Evolutionary conservation across 2,888 invertebrate species (phyloP), one percentile per base, ranked within the genome.

Genomic region (Salpingus planirostris): DNA sequence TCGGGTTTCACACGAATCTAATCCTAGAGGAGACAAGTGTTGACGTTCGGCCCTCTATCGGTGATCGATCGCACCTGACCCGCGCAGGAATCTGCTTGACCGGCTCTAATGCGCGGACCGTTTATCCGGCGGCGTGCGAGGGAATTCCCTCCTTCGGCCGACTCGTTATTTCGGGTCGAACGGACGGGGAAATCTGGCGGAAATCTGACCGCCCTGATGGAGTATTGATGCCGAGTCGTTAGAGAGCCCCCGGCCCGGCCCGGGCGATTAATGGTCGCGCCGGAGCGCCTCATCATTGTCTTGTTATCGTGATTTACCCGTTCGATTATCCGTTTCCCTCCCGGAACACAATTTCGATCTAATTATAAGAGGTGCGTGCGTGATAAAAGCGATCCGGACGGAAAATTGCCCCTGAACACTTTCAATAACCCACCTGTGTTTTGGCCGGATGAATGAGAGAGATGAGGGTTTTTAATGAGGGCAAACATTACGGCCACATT

Each of bases 291-390:
- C 47, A 45, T 50, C 49, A 50, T 50, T 50, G 52, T 51, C 52
- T 50, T 51, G 52, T 51, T 51, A 47, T 48, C 41, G 44, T 50
- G 52, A 52, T 52, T 52, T 52, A 50, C 45, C 46, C 41, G 49
- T 44, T 47, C 52, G 46, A 50, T 50, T 50, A 50, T 49, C 47
- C 42, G 46, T 39, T 40, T 30, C 33, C 28, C 23, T n/a, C n/a
- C n/a, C 18, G 18, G 29, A 26, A 28, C 35, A 33, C 37, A 39
- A 39, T 47, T 42, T 38, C 31, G 38, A 33, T 30, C 42, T 44
- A 48, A 46, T 48, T 48, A 42, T 44, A 38, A 40, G n/a, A 43
- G 43, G 42, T 44, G 43, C 38, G 44, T 36, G 40, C 21, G 35
- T 21, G 11, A 18, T 18, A 18, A 18, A 18, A 18, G 5, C 8